Percentiles rank a stretch among this genome's conserved stretches.
Conservation (phyloP, 2,113 vertebrate species). For the Oceanites oceanicus region DNA sequence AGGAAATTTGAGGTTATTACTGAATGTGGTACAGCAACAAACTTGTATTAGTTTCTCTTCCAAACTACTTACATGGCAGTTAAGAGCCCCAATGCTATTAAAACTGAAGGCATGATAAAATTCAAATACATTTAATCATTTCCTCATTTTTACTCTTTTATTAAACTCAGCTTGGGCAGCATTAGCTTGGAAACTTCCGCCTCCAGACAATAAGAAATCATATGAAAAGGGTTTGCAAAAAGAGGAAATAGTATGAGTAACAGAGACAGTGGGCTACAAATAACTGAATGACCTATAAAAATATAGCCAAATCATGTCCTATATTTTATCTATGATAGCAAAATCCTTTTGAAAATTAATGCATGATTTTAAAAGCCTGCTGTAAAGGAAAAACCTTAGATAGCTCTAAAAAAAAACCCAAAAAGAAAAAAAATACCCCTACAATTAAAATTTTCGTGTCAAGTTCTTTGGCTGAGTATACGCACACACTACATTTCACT, state of each 20-base stretch:
- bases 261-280: not conserved
- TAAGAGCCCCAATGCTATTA: not conserved
- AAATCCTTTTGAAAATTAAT: not conserved
- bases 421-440: not conserved
- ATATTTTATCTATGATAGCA: not conserved
- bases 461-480: not conserved
- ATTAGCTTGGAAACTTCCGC: constrained; percentile 2
- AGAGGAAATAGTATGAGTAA: constrained; percentile 20
- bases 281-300: not conserved
- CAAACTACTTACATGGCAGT: not conserved
- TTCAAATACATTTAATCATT: not conserved
- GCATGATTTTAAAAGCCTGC: not conserved
- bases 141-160: not conserved
- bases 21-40: not conserved
- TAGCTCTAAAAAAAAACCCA: not conserved
- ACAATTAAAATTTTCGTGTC: not conserved
- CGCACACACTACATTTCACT: not conserved
- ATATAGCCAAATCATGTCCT: not conserved
- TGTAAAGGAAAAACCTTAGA: not conserved
- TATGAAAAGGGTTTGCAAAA: not conserved
- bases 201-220: not conserved
- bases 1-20: not conserved
- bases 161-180: not conserved
- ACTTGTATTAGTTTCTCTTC: not conserved
- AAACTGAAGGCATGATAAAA: constrained; percentile 12